Percentiles rank a stretch among this genome's conserved stretches.
Evolutionary conservation across 1,140 invertebrate genomes (phyloP).

Genomic region (Brachionus rubens): DNA sequence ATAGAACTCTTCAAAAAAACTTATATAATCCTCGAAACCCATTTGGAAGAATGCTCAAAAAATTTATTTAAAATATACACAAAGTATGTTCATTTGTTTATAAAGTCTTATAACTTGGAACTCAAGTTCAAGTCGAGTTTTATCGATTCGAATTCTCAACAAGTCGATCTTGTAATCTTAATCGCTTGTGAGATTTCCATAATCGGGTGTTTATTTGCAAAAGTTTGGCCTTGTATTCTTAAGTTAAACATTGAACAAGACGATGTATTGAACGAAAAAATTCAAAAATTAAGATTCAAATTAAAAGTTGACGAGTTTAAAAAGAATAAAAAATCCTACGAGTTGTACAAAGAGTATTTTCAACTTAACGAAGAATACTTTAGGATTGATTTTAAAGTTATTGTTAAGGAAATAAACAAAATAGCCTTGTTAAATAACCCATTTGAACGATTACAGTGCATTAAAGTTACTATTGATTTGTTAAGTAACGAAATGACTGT

Average conservation of each 20-base stretch:
- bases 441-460: constrained; percentile 1
- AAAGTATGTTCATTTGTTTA: constrained; percentile 13
- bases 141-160: background rate
- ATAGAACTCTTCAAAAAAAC: constrained; percentile 45
- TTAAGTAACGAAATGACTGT: constrained; percentile 25
- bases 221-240: constrained; percentile 12
- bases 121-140: background rate
- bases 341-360: background rate
- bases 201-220: constrained; percentile 1
- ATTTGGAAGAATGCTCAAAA: constrained; percentile 31
- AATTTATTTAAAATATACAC: background rate
- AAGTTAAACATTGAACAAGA: background rate
- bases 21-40: constrained; percentile 7
- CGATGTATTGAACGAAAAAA: background rate
- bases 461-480: background rate
- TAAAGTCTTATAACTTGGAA: constrained; percentile 13
- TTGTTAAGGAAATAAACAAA: constrained; percentile 25
- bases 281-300: background rate
- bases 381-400: background rate
- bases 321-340: background rate
- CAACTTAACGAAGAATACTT: background rate
- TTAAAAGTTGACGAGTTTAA: background rate
- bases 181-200: constrained; percentile 2
- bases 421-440: constrained; percentile 13
- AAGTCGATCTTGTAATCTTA: constrained; percentile 4